A percentile compares a stretch with the other conserved stretches of the same genome.
phyloP scores from a whole-genome alignment of 2,888 invertebrate species.

The Ypsolopha sequella region DNA sequence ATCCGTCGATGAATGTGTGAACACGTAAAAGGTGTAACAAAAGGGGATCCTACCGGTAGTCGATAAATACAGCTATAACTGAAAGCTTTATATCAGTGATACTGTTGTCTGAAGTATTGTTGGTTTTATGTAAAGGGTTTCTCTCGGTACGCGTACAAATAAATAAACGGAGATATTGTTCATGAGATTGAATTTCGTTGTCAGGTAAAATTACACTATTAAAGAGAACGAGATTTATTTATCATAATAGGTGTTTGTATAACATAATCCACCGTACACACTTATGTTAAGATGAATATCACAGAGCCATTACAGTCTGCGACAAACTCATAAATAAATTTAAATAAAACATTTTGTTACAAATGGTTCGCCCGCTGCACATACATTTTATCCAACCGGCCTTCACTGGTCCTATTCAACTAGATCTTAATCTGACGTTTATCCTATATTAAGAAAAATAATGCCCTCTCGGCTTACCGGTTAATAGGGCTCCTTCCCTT shows the following conservation, averaged over 20 bases:
- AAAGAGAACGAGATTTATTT: not conserved
- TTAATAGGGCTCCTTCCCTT: conserved; percentile 20
- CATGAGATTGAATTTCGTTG: not conserved
- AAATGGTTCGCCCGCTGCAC: conserved; percentile 2
- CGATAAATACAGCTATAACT: too few species aligned
- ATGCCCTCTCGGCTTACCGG: conserved; percentile 22
- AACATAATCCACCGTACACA: not conserved
- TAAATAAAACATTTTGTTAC: conserved; percentile 4
- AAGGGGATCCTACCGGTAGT: too few species aligned
- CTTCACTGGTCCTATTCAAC: conserved; percentile 23
- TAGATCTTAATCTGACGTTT: conserved; percentile 31
- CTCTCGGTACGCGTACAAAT: too few species aligned
- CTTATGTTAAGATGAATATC: conserved; percentile 1
- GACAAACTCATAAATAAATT: conserved; percentile 4
- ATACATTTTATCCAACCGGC: conserved; percentile 9
- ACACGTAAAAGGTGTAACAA: too few species aligned
- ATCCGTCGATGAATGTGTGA: too few species aligned
- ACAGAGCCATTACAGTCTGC: not conserved
- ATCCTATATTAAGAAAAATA: conserved; percentile 31
- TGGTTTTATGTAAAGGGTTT: too few species aligned
- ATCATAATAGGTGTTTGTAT: not conserved
- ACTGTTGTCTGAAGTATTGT: too few species aligned
- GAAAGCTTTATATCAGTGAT: too few species aligned
- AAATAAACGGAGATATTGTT: not conserved
- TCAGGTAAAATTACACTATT: not conserved